These are phyloP conservation scores for Cataglyphis livida DNA, from an alignment of 2,888 invertebrate species.

Conservation along the genomic window DNA sequence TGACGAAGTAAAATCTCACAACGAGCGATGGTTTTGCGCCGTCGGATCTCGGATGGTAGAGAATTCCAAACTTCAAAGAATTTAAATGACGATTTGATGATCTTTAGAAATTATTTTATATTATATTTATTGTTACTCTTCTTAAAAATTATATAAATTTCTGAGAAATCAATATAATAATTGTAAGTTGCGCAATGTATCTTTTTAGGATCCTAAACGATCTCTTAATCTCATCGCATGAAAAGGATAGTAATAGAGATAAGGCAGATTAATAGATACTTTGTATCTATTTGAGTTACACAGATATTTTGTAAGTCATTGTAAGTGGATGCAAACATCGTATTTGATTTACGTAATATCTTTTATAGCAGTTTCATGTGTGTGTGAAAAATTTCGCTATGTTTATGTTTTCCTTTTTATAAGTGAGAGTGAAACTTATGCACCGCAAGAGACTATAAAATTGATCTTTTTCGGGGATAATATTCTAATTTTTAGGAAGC, in stretches of 20 bases:
- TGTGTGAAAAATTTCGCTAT: slow-evolving; percentile 5
- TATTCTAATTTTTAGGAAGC: background rate
- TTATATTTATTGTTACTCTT: background rate
- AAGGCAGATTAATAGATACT: slow-evolving; percentile 42
- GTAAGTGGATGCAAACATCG: slow-evolving; percentile 53
- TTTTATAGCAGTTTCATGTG: slow-evolving; percentile 24
- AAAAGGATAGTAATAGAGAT: background rate
- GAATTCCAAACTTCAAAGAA: background rate
- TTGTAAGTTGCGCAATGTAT: background rate
- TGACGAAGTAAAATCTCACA: slow-evolving; percentile 63
- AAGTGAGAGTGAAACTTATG: background rate
- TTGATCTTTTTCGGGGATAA: background rate
- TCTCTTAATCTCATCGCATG: background rate
- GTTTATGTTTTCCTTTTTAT: background rate
- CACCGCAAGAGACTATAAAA: background rate
- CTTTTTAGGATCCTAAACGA: background rate
- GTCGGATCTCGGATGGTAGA: background rate
- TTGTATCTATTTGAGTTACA: background rate
- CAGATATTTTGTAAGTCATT: slow-evolving; percentile 29
- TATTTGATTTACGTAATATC: slow-evolving; percentile 46
- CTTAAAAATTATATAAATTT: background rate
- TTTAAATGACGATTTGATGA: background rate
- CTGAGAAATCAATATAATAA: background rate
- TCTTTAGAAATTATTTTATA: background rate
- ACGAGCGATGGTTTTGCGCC: slow-evolving; percentile 51